A percentile compares a stretch with the other conserved stretches of the same genome.
phyloP scores from a whole-genome alignment of 2,888 invertebrate species.

The Craniophora ligustri region DNA sequence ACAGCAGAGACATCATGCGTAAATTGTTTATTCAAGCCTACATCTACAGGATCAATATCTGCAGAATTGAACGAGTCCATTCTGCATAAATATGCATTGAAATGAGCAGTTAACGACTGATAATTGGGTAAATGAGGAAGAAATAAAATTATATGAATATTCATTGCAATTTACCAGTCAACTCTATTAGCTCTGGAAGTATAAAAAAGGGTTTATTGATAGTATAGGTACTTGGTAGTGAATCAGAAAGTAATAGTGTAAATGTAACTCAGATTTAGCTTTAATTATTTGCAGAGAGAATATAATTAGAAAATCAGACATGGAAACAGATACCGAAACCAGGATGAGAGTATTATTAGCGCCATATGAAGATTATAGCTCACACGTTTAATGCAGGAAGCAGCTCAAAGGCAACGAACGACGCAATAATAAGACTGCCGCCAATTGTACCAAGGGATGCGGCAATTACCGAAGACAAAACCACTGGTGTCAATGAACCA shows the following conservation, averaged over 20 bases:
- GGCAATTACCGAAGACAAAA: conserved; percentile 64
- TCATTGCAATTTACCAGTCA: conserved; percentile 32
- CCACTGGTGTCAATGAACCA: conserved; percentile 70
- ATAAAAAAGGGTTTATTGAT: conserved; percentile 4
- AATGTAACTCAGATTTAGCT: too few species aligned
- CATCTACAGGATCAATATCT: conserved; percentile 27
- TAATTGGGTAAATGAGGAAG: conserved; percentile 66
- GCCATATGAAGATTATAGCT: conserved; percentile 17
- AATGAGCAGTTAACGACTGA: conserved; percentile 40
- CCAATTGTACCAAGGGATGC: conserved; percentile 60
- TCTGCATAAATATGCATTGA: conserved; percentile 46
- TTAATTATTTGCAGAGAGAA: too few species aligned
- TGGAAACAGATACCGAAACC: background rate
- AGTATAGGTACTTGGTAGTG: conserved; percentile 5
- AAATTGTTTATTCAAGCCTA: conserved; percentile 26
- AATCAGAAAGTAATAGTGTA: background rate
- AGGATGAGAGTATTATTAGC: conserved; percentile 7
- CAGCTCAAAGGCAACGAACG: conserved; percentile 20
- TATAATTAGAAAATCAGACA: background rate
- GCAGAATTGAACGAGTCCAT: conserved; percentile 19
- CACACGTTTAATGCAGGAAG: conserved; percentile 22
- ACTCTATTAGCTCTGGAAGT: conserved; percentile 15
- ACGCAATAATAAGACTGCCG: conserved; percentile 32
- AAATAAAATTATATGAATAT: conserved; percentile 57
- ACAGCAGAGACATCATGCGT: background rate